Percentiles rank a stretch among this genome's conserved stretches.
phyloP scores from a whole-genome alignment of 2,888 invertebrate species.

The Lasius platythorax region DNA sequence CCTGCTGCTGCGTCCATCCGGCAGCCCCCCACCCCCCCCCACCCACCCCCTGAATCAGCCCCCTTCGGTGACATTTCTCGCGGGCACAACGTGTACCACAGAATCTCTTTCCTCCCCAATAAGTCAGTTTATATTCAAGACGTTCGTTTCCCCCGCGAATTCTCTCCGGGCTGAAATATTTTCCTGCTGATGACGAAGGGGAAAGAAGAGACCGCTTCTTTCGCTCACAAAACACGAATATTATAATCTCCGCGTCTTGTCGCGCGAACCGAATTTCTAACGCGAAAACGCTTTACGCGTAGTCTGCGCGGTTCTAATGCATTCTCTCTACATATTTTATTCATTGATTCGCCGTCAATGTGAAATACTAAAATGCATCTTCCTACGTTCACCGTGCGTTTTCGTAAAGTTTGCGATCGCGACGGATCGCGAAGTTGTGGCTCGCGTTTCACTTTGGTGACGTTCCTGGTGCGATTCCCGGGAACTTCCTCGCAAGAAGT shows the following conservation, averaged over 20 bases:
- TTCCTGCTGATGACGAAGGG: background rate
- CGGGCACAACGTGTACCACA: background rate
- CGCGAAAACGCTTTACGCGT: background rate
- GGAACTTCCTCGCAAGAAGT: constrained; percentile 26
- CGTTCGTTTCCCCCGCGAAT: constrained; percentile 21
- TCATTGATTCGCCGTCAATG: background rate
- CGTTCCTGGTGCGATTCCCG: constrained; percentile 22
- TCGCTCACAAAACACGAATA: constrained; percentile 29
- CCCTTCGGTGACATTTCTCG: background rate
- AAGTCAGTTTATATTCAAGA: constrained; percentile 51
- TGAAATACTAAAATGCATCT: constrained; percentile 18
- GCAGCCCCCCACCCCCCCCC: background rate
- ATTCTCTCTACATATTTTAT: constrained; percentile 9
- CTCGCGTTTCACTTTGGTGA: constrained; percentile 40
- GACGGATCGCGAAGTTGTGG: constrained; percentile 28
- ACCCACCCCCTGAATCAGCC: background rate
- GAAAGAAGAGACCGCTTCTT: background rate
- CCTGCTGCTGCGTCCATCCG: background rate
- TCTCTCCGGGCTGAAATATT: constrained; percentile 32
- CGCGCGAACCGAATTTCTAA: background rate
- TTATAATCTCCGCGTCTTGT: constrained; percentile 28
- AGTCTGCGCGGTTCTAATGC: background rate
- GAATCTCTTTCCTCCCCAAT: background rate
- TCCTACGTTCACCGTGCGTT: background rate
- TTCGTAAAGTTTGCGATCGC: constrained; percentile 17